These are phyloP conservation scores for Lamellibrachia satsuma DNA, from an alignment of 2,888 invertebrate species.

Conservation along the genomic window DNA sequence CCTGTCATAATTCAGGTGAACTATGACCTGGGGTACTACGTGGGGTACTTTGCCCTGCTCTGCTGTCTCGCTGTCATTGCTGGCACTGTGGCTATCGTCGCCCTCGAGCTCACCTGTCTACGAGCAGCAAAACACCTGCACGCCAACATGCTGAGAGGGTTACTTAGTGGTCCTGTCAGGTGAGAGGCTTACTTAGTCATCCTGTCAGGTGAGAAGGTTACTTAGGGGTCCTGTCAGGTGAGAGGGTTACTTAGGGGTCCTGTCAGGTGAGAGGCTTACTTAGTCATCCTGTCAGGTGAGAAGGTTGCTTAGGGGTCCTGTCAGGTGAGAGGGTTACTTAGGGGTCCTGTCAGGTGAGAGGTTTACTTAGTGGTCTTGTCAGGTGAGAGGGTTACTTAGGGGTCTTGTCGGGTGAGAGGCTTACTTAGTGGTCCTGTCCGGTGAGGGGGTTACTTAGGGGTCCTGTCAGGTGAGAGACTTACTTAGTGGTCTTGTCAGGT, in stretches of 20 bases:
- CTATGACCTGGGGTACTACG: slow-evolving; percentile 66
- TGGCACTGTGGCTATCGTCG: slow-evolving; percentile 74
- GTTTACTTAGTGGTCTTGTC: too few species aligned
- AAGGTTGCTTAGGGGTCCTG: too few species aligned
- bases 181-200: slow-evolving; percentile 36
- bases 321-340: too few species aligned
- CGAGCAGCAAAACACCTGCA: slow-evolving; percentile 75
- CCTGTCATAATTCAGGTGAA: background rate
- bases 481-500: too few species aligned
- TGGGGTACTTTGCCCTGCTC: slow-evolving; percentile 74
- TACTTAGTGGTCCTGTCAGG: slow-evolving; percentile 74
- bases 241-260: slow-evolving; percentile 63
- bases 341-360: too few species aligned
- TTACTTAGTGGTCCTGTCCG: too few species aligned
- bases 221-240: slow-evolving; percentile 25
- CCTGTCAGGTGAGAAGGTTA: background rate
- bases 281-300: too few species aligned
- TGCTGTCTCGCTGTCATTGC: slow-evolving; percentile 73
- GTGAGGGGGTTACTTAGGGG: too few species aligned
- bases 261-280: too few species aligned
- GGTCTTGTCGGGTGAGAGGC: too few species aligned
- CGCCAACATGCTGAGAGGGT: slow-evolving; percentile 74
- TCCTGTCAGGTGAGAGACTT: too few species aligned
- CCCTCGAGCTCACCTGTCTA: slow-evolving; percentile 56
- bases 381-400: too few species aligned